phyloP scores from a whole-genome alignment of 2,797 vertebrate genomes.

The Percopsis omiscomaycus region DNA sequence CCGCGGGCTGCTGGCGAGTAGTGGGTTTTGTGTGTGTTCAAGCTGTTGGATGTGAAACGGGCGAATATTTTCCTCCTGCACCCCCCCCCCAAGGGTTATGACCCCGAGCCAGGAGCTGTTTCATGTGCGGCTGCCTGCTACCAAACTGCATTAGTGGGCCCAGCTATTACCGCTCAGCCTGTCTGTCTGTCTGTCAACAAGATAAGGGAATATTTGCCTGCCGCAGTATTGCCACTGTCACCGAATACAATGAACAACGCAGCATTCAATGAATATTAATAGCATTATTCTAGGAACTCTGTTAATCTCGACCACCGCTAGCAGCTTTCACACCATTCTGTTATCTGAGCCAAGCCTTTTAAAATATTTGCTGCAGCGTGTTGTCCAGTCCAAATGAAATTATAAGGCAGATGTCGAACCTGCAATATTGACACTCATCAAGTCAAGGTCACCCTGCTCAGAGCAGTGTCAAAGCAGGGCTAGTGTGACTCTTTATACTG shows the following conservation, averaged over 20 bases:
- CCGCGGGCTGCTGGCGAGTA: constrained; percentile 2
- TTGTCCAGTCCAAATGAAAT: constrained; percentile 44
- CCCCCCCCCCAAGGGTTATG: constrained; percentile 36
- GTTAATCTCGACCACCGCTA: constrained; percentile 36
- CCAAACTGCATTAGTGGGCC: constrained; percentile 53
- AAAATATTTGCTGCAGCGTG: constrained; percentile 13
- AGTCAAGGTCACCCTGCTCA: constrained; percentile 30
- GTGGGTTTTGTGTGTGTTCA: neutral
- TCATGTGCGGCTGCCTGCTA: constrained; percentile 46
- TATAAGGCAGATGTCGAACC: constrained; percentile 30
- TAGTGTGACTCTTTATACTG: constrained; percentile 32
- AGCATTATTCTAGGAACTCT: constrained; percentile 49
- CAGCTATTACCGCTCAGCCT: constrained; percentile 31
- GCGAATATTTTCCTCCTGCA: constrained; percentile 40
- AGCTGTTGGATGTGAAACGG: constrained; percentile 22
- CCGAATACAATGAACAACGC: constrained; percentile 56
- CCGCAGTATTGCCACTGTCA: constrained; percentile 44
- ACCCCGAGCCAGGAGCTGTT: constrained; percentile 55
- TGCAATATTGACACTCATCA: constrained; percentile 28
- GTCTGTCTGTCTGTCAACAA: constrained; percentile 53
- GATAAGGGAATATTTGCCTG: constrained; percentile 58
- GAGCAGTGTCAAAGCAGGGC: constrained; percentile 18
- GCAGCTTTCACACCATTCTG: constrained; percentile 19
- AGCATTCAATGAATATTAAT: constrained; percentile 65
- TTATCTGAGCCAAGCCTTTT: constrained; percentile 32